Percentiles rank a stretch among this genome's conserved stretches.
Evolutionary conservation across 1,140 invertebrate species (phyloP).

Genomic region (Ditylenchus dipsaci): DNA sequence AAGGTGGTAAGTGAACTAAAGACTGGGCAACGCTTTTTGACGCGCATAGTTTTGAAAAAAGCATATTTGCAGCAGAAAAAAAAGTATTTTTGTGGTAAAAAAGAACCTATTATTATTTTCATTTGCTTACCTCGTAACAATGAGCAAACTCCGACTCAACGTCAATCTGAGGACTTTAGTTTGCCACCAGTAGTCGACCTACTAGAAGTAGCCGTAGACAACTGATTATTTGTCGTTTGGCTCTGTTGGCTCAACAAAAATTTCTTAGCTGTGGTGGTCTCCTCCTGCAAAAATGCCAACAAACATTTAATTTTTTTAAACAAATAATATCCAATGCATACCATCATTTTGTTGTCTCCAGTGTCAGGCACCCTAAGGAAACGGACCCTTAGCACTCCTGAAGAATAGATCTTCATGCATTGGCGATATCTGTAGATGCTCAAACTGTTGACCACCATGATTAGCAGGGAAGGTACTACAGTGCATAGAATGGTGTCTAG

Average conservation of each 20-base stretch:
- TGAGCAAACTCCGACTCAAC: conserved; percentile 52
- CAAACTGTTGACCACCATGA: conserved; percentile 54
- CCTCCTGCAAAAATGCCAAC: conserved; percentile 35
- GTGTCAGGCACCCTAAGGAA: conserved; percentile 44
- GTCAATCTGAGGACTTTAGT: conserved; percentile 53
- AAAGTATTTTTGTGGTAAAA: no score
- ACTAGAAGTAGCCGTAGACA: conserved; percentile 19
- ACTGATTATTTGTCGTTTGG: conserved; percentile 39
- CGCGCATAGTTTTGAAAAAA: no score
- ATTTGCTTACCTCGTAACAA: conserved; percentile 50
- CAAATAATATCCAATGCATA: conserved; percentile 7
- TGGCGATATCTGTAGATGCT: conserved; percentile 54
- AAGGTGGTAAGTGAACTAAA: no score
- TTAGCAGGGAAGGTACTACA: conserved; percentile 51
- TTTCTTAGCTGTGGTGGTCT: conserved; percentile 49
- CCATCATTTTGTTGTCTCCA: conserved; percentile 25
- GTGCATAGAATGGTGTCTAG: conserved; percentile 56
- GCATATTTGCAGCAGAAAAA: no score
- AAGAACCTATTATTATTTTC: no score
- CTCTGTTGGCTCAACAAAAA: conserved; percentile 42
- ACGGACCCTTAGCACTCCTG: conserved; percentile 53
- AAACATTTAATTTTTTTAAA: not conserved
- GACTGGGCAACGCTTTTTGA: no score
- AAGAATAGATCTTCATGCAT: conserved; percentile 57
- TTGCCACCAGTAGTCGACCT: conserved; percentile 43